Conservation (phyloP, 53 echinoderm and acorn worm genomes). For the Holothuria scabra region DNA sequence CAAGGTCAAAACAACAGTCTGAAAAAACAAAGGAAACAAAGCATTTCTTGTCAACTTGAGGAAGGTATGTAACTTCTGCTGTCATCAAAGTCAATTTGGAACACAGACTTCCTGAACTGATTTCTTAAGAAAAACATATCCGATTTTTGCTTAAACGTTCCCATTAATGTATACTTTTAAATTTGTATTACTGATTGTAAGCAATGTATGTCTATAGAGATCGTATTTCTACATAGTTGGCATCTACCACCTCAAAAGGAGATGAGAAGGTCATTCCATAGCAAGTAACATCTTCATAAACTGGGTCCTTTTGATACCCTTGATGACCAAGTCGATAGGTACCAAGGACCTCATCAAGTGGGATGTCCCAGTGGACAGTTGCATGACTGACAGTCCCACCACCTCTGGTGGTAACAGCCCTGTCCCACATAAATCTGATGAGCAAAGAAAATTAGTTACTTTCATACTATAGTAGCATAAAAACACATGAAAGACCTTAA, state of each 20-base stretch:
- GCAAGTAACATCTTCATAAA: conserved; percentile 18
- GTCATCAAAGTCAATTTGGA: no score
- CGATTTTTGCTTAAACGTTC: no score
- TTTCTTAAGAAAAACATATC: no score
- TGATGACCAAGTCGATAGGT: conserved; percentile 73
- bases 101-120: no score
- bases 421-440: conserved; percentile 23
- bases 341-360: conserved; percentile 60
- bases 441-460: not conserved
- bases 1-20: no score
- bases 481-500: no score
- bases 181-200: no score
- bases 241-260: conserved; percentile 10
- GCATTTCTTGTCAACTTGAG: no score
- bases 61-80: no score
- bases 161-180: no score
- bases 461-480: no score
- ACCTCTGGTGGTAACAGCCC: conserved; percentile 7
- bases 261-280: conserved; percentile 32
- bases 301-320: conserved; percentile 56
- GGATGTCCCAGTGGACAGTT: conserved; percentile 77
- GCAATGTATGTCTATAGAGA: not conserved
- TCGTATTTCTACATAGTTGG: not conserved
- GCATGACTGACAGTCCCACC: conserved; percentile 59
- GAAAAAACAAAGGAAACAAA: no score